These are phyloP conservation scores for Cataglyphis altisquamis DNA, from an alignment of 2,888 invertebrate species.

Conservation along the genomic window DNA sequence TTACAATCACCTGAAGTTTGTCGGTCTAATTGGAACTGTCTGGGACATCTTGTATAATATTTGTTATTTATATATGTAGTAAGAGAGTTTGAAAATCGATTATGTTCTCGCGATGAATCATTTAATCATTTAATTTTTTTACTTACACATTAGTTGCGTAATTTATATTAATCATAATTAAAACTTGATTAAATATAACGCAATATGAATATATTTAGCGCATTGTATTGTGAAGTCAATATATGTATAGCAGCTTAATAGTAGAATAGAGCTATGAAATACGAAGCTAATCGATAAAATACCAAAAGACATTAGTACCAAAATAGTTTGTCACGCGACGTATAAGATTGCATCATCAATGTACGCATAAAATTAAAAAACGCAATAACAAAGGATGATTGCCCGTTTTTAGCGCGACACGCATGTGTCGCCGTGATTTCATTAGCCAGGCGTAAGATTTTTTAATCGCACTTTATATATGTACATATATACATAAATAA, in stretches of 20 bases:
- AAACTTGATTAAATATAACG: neutral
- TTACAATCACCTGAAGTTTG: too few relatives aligned
- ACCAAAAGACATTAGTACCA: neutral
- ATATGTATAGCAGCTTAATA: neutral
- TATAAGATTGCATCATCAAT: neutral
- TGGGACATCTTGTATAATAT: too few relatives aligned
- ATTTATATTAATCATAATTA: neutral
- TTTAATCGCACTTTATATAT: neutral
- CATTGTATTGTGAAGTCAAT: neutral
- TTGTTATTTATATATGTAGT: neutral
- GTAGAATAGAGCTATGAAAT: neutral
- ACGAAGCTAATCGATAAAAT: constrained; percentile 22
- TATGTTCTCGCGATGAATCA: neutral
- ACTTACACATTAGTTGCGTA: too few relatives aligned
- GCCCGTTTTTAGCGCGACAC: neutral
- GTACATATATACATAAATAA: neutral
- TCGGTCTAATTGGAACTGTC: too few relatives aligned
- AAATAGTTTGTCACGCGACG: constrained; percentile 9
- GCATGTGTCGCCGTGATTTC: too few relatives aligned
- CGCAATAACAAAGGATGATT: neutral
- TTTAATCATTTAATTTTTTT: neutral
- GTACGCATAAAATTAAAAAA: constrained; percentile 7
- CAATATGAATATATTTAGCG: neutral
- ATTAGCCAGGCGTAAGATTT: neutral
- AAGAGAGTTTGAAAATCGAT: neutral